Evolutionary conservation across 37 sponge, comb jelly and placozoan genomes (phyloP).

Genomic region (Theonella swinhoei): DNA sequence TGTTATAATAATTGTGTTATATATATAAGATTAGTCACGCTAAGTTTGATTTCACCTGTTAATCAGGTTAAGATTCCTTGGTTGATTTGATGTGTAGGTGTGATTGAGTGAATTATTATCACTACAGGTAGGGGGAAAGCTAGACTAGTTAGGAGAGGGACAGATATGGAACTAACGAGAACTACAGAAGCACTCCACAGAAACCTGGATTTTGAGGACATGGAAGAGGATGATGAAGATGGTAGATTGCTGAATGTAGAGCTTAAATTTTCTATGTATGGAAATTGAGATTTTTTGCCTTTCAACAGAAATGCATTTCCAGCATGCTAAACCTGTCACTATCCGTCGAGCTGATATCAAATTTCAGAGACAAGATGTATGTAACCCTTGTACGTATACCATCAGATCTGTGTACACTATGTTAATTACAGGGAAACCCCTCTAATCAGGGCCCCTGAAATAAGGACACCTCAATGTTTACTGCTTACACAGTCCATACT

Average conservation of each 20-base stretch:
- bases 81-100: too few relatives aligned
- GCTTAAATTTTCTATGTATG: neutral
- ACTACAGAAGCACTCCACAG: constrained; percentile 17
- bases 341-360: constrained; percentile 37
- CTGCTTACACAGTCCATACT: too few relatives aligned
- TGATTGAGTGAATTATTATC: too few relatives aligned
- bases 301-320: constrained; percentile 27
- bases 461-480: too few relatives aligned
- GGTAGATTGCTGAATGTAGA: neutral
- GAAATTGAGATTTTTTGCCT: neutral
- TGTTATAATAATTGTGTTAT: neutral
- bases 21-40: neutral
- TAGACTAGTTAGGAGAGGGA: neutral
- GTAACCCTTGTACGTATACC: too few relatives aligned
- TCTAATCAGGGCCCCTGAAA: too few relatives aligned
- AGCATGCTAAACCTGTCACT: constrained; percentile 38
- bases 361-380: constrained; percentile 11
- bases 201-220: neutral
- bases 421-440: too few relatives aligned
- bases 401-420: too few relatives aligned
- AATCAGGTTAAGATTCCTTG: neutral
- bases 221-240: constrained; percentile 10
- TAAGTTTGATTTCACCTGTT: neutral
- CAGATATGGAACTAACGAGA: neutral
- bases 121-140: too few relatives aligned